phyloP scores from a whole-genome alignment of 2,888 invertebrate species.

The Cantharis rustica region DNA sequence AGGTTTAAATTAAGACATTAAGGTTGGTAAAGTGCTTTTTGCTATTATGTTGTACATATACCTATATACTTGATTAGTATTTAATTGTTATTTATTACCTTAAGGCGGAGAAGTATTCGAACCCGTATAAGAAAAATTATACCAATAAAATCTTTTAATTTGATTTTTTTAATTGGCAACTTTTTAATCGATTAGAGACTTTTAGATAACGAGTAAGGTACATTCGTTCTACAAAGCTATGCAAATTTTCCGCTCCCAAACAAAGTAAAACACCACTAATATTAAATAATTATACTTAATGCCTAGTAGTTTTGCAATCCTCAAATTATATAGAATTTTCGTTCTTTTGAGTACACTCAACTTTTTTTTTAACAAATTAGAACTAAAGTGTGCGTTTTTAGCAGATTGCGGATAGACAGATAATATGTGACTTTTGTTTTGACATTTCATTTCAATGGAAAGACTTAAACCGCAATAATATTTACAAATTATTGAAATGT shows the following conservation, averaged over 20 bases:
- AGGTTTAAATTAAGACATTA: slow-evolving; percentile 28
- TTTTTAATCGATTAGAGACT: background rate
- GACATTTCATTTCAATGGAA: no score
- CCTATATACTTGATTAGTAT: background rate
- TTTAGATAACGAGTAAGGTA: background rate
- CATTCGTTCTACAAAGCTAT: background rate
- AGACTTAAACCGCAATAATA: no score
- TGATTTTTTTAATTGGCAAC: background rate
- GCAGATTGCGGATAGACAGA: no score
- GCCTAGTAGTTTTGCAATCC: no score
- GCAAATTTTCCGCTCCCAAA: background rate
- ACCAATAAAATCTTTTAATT: background rate
- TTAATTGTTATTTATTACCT: background rate
- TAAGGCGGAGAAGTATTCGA: background rate
- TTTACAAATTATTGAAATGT: no score
- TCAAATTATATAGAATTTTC: no score
- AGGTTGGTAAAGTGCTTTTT: slow-evolving; percentile 20
- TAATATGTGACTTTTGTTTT: no score
- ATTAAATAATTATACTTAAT: background rate
- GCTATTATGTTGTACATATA: background rate
- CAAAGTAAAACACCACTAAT: background rate
- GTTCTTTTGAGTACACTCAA: no score
- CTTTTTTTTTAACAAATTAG: no score
- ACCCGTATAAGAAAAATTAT: background rate
- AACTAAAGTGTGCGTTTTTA: no score